phyloP scores from a whole-genome alignment of 2,113 vertebrate species.

The Oplegnathus fasciatus region DNA sequence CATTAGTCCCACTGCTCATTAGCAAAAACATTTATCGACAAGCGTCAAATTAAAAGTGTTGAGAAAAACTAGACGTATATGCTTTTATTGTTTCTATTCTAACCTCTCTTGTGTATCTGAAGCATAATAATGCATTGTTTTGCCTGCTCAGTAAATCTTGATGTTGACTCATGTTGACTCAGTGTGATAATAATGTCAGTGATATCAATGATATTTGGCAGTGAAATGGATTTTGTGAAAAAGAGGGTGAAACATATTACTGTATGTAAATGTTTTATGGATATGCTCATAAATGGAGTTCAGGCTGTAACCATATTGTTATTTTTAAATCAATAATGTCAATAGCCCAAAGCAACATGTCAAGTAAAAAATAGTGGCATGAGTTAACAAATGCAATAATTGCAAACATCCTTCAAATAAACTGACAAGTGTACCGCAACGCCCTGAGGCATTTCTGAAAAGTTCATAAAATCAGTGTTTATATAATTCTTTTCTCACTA shows the following conservation, averaged over 20 bases:
- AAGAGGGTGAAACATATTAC: constrained; percentile 61
- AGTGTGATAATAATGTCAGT: constrained; percentile 64
- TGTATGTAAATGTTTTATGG: constrained; percentile 78
- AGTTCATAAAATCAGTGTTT: constrained; percentile 78
- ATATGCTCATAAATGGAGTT: constrained; percentile 69
- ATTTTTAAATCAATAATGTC: constrained; percentile 82
- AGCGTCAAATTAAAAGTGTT: constrained; percentile 29
- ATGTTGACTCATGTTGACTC: constrained; percentile 52
- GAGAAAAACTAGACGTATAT: constrained; percentile 22
- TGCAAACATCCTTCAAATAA: constrained; percentile 82
- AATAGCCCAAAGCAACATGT: constrained; percentile 77
- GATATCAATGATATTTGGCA: constrained; percentile 69
- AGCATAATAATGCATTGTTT: constrained; percentile 52
- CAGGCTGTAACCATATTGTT: constrained; percentile 68
- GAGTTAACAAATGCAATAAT: constrained; percentile 83
- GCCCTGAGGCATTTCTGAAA: constrained; percentile 70
- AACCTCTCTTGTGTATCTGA: constrained; percentile 28
- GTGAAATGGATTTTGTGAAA: constrained; percentile 53
- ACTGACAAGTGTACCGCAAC: constrained; percentile 73
- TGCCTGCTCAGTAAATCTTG: constrained; percentile 51
- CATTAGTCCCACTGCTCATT: constrained; percentile 56
- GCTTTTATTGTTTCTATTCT: constrained; percentile 45
- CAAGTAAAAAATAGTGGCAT: constrained; percentile 73
- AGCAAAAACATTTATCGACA: constrained; percentile 51
- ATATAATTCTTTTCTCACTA: constrained; percentile 67